Conservation (phyloP, 1,140 invertebrate species). For the Caenorhabditis brenneri region DNA sequence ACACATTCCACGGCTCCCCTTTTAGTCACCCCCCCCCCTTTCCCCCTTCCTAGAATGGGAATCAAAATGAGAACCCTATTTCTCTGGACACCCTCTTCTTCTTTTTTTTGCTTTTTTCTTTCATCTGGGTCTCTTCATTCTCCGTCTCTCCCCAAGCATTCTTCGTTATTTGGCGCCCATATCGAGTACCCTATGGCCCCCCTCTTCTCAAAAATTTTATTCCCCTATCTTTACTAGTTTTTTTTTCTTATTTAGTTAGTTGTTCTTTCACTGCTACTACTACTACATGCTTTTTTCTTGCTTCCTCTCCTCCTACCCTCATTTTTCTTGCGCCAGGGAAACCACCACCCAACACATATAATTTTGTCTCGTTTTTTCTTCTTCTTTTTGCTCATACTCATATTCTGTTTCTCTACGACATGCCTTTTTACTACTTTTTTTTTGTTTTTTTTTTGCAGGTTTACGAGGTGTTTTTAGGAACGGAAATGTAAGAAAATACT, state of each 20-base stretch:
- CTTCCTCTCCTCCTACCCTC: not conserved
- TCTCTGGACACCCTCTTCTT: not conserved
- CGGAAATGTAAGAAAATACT: too few species aligned
- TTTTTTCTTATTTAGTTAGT: too few species aligned
- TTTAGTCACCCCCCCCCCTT: slow-evolving; percentile 10
- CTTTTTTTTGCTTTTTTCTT: too few species aligned
- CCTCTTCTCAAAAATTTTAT: too few species aligned
- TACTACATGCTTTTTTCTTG: not conserved
- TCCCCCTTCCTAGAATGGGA: not conserved
- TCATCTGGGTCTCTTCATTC: too few species aligned
- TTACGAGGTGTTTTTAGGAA: too few species aligned
- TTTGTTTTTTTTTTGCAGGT: not conserved
- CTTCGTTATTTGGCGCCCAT: too few species aligned
- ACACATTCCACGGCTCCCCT: not conserved
- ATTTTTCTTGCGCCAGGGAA: not conserved
- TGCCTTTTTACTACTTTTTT: not conserved
- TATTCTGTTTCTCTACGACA: not conserved
- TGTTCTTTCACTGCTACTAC: not conserved
- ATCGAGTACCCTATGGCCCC: too few species aligned
- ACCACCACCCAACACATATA: not conserved
- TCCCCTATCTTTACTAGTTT: too few species aligned
- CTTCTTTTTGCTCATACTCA: not conserved
- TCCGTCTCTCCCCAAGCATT: not conserved
- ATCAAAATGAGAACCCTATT: not conserved
- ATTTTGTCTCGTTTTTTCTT: not conserved